phyloP scores from a whole-genome alignment of 2,888 invertebrate species.

The Chloromyia formosa region DNA sequence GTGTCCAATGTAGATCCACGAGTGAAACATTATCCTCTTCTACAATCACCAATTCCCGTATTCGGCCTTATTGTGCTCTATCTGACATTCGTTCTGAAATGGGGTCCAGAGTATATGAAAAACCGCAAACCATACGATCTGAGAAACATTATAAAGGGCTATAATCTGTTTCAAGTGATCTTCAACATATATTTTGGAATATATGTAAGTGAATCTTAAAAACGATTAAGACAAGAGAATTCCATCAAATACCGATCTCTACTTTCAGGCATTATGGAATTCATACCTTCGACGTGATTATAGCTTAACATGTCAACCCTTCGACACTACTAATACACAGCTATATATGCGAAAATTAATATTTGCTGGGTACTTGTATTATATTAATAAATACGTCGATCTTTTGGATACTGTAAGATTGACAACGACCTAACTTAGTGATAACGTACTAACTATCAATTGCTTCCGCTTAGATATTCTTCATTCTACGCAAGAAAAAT shows the following conservation, averaged over 20 bases:
- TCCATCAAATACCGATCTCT: too few species aligned
- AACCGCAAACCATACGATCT: slow-evolving; percentile 72
- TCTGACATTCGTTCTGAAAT: slow-evolving; percentile 73
- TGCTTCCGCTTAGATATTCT: slow-evolving; percentile 69
- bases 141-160: slow-evolving; percentile 71
- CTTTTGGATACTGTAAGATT: slow-evolving; percentile 39
- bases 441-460: too few species aligned
- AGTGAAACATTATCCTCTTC: slow-evolving; percentile 73
- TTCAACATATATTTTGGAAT: slow-evolving; percentile 53
- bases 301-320: slow-evolving; percentile 34
- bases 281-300: slow-evolving; percentile 36
- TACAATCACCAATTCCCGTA: slow-evolving; percentile 72
- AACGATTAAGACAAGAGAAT: too few species aligned
- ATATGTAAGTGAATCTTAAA: slow-evolving; percentile 48
- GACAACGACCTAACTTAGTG: too few species aligned
- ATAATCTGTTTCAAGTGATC: slow-evolving; percentile 71
- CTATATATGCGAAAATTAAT: slow-evolving; percentile 35
- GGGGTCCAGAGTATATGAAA: slow-evolving; percentile 79
- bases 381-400: slow-evolving; percentile 37
- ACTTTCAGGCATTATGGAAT: slow-evolving; percentile 31
- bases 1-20: slow-evolving; percentile 54
- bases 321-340: slow-evolving; percentile 21
- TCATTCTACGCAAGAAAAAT: slow-evolving; percentile 81
- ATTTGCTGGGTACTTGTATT: slow-evolving; percentile 28
- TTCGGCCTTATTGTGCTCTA: slow-evolving; percentile 69